Percentiles rank a stretch among this genome's conserved stretches.
Evolutionary conservation across 2,888 invertebrate genomes (phyloP).

Genomic region (Dryomyza anilis): DNA sequence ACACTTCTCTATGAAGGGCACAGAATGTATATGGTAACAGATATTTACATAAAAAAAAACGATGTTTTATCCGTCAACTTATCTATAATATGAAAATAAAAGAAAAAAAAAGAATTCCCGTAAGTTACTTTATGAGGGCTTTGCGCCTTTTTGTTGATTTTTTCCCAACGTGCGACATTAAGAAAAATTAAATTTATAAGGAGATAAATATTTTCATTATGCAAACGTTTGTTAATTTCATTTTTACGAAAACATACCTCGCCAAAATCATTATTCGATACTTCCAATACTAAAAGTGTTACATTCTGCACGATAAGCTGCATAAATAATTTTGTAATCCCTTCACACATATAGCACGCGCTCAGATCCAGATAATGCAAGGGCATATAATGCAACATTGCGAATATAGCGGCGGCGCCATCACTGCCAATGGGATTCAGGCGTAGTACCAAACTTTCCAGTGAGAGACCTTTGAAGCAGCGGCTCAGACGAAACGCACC

Average conservation of each 20-base stretch:
- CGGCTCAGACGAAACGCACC: conserved; percentile 54
- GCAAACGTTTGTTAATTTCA: too few species aligned
- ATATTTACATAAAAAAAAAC: too few species aligned
- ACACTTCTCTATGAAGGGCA: too few species aligned
- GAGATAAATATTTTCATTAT: too few species aligned
- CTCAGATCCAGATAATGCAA: conserved; percentile 51
- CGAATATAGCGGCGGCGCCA: conserved; percentile 56
- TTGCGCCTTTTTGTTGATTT: too few species aligned
- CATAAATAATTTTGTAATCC: conserved; percentile 53
- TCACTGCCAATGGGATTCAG: conserved; percentile 60
- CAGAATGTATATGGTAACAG: too few species aligned
- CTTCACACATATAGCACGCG: conserved; percentile 50
- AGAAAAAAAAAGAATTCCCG: too few species aligned
- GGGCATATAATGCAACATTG: conserved; percentile 46
- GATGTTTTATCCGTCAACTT: too few species aligned
- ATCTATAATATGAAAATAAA: too few species aligned
- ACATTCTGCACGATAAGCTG: conserved; percentile 52
- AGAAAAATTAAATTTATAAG: too few species aligned
- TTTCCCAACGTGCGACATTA: too few species aligned
- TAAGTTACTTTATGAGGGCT: too few species aligned
- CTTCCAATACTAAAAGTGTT: conserved; percentile 46
- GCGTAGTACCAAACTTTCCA: conserved; percentile 50
- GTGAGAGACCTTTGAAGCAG: conserved; percentile 44
- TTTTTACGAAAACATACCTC: conserved; percentile 47
- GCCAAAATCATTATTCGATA: conserved; percentile 55